phyloP scores from a whole-genome alignment of 1,140 invertebrate species.

The Meloidogyne hapla region DNA sequence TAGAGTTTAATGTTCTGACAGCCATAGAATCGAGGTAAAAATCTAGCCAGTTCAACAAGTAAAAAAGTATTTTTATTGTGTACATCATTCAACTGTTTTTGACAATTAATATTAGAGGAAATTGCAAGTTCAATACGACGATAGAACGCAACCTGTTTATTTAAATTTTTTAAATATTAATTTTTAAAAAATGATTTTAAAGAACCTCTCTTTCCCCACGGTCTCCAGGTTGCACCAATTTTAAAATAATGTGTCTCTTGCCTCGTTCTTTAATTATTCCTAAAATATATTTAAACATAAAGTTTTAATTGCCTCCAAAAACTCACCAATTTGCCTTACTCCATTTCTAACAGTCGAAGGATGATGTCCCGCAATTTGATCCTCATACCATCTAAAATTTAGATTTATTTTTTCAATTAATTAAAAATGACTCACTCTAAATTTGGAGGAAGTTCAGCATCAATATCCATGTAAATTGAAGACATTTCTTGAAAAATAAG shows the following conservation, averaged over 20 bases:
- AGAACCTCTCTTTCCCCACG: conserved; percentile 4
- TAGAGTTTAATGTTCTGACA: conserved; percentile 20
- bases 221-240: conserved; percentile 2
- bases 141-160: not conserved
- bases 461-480: not conserved
- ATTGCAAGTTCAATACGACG: not conserved
- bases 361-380: conserved; percentile 64
- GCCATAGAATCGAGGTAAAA: conserved; percentile 31
- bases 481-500: no score
- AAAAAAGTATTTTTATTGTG: not conserved
- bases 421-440: not conserved
- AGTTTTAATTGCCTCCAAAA: not conserved
- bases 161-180: not conserved
- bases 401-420: not conserved
- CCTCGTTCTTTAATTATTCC: conserved; percentile 21
- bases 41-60: not conserved
- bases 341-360: conserved; percentile 60
- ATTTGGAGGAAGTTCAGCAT: not conserved
- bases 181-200: not conserved
- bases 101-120: not conserved
- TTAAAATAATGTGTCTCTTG: conserved; percentile 11
- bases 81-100: not conserved
- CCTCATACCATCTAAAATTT: conserved; percentile 53
- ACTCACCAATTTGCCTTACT: conserved; percentile 57
- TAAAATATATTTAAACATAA: conserved; percentile 25